These are phyloP conservation scores for Cataglyphis cursor DNA, from an alignment of 2,888 invertebrate genomes.

Conservation along the genomic window DNA sequence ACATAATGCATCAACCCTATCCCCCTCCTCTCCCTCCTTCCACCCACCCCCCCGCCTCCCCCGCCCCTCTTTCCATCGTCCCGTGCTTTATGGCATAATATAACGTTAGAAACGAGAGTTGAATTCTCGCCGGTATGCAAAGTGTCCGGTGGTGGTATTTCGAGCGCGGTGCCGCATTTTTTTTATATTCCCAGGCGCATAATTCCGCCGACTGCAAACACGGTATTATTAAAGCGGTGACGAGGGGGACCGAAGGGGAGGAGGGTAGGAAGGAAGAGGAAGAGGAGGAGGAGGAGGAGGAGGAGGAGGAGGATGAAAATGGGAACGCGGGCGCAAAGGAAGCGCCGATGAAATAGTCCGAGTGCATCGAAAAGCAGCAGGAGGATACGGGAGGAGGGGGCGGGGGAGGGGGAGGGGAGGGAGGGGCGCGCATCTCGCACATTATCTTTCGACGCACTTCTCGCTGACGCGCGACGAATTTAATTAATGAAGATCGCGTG, in stretches of 20 bases:
- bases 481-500: constrained; percentile 51
- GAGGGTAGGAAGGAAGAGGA: not conserved
- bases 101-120: constrained; percentile 69
- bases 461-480: constrained; percentile 44
- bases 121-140: constrained; percentile 71
- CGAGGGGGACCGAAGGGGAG: not conserved
- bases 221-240: constrained; percentile 63
- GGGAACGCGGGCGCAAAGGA: constrained; percentile 13
- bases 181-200: constrained; percentile 57
- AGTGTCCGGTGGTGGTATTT: constrained; percentile 53
- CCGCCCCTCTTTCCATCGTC: not conserved
- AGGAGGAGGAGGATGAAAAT: not conserved
- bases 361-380: constrained; percentile 33
- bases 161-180: constrained; percentile 52
- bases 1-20: constrained; percentile 55
- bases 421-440: constrained; percentile 10
- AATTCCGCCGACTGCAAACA: constrained; percentile 61
- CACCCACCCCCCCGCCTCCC: not conserved
- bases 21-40: no score
- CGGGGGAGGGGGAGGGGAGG: no score
- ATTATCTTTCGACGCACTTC: constrained; percentile 44
- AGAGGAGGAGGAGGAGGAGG: not conserved
- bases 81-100: constrained; percentile 70
- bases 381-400: no score
- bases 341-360: constrained; percentile 25